Conservation (phyloP, 1,140 invertebrate species). For the Oedothorax gibbosus region DNA sequence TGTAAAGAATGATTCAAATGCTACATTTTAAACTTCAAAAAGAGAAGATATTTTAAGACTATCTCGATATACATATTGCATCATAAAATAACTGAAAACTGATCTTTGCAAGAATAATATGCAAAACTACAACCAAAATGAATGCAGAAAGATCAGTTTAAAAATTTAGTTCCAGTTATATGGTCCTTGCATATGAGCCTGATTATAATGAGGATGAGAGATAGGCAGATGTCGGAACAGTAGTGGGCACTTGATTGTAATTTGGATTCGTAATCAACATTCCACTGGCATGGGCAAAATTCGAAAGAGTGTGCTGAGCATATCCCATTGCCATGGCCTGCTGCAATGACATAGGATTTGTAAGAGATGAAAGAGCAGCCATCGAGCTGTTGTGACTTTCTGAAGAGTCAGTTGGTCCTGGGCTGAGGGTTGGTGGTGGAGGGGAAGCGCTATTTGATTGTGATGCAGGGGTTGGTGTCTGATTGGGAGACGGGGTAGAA, state of each 20-base stretch:
- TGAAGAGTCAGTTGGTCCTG: slow-evolving; percentile 34
- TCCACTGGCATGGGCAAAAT: slow-evolving; percentile 60
- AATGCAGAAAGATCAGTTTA: slow-evolving; percentile 9
- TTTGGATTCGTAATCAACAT: slow-evolving; percentile 50
- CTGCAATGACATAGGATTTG: slow-evolving; percentile 53
- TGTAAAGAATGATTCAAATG: too few relatives aligned
- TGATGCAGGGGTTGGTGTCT: slow-evolving; percentile 41
- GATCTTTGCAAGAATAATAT: not conserved
- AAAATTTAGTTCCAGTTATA: slow-evolving; percentile 51
- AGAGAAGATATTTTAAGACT: too few relatives aligned
- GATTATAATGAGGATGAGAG: slow-evolving; percentile 54
- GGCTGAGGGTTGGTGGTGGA: slow-evolving; percentile 40
- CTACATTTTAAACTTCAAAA: too few relatives aligned
- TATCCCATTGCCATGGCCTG: slow-evolving; percentile 58
- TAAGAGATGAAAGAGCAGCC: slow-evolving; percentile 40
- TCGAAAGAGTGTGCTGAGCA: slow-evolving; percentile 58
- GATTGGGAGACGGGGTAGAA: slow-evolving; percentile 36
- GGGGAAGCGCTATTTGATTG: slow-evolving; percentile 44
- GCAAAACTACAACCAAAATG: not conserved
- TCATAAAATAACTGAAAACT: slow-evolving; percentile 4
- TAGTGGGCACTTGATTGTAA: slow-evolving; percentile 50
- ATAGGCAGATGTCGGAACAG: slow-evolving; percentile 42
- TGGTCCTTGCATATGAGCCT: slow-evolving; percentile 53
- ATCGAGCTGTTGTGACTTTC: slow-evolving; percentile 30
- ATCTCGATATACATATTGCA: too few relatives aligned